These are phyloP conservation scores for Cygnus olor DNA, from an alignment of 2,797 vertebrate species.

Conservation along the genomic window DNA sequence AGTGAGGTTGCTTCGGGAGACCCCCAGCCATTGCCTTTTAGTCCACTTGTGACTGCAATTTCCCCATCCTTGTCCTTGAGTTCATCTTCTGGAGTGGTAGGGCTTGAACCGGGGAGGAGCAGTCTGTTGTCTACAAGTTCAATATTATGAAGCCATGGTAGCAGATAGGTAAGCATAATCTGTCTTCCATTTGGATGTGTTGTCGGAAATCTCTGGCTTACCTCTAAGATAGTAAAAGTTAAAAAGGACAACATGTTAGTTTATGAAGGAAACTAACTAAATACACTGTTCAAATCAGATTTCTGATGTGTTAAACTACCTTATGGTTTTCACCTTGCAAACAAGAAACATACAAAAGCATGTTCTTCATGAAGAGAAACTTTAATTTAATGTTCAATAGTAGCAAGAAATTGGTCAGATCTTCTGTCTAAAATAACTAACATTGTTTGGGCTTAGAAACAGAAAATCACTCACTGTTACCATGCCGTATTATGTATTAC, in stretches of 20 bases:
- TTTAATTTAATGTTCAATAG: neutral
- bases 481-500: neutral
- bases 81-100: conserved; percentile 94
- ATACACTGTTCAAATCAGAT: neutral
- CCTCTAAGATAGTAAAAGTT: conserved; percentile 80
- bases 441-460: neutral
- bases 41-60: conserved; percentile 77
- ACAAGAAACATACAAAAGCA: neutral
- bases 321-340: neutral
- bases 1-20: conserved; percentile 95
- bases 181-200: conserved; percentile 96
- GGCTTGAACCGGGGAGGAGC: conserved; percentile 92
- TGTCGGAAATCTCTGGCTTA: conserved; percentile 95
- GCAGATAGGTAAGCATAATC: conserved; percentile 97
- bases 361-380: neutral
- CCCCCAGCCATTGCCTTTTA: conserved; percentile 96
- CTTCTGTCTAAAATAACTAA: conserved; percentile 6
- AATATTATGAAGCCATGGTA: conserved; percentile 97
- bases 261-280: neutral
- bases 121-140: conserved; percentile 95
- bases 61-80: conserved; percentile 82
- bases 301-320: neutral
- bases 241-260: neutral
- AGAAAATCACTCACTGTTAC: neutral
- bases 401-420: neutral